These are phyloP conservation scores for Formica exsecta DNA, from an alignment of 1,140 invertebrate genomes.

Conservation along the genomic window DNA sequence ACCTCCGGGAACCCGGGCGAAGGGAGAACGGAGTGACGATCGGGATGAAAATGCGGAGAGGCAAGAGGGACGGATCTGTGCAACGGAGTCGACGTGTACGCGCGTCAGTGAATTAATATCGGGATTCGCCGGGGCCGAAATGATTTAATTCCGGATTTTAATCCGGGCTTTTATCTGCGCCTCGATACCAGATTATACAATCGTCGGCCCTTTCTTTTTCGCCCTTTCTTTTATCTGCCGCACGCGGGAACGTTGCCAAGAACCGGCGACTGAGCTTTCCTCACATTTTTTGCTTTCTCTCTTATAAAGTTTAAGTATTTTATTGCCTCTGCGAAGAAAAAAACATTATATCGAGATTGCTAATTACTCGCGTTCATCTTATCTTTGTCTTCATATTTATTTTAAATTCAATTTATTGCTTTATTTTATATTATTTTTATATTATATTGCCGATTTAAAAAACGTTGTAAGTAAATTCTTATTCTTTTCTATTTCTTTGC, in stretches of 20 bases:
- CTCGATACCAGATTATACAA: slow-evolving; percentile 53
- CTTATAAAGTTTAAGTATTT: neutral
- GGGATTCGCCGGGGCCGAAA: slow-evolving; percentile 32
- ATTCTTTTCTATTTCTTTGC: too few species aligned
- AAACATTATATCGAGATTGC: neutral
- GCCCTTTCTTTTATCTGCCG: slow-evolving; percentile 10
- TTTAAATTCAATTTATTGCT: neutral
- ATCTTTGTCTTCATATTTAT: neutral
- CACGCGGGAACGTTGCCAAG: slow-evolving; percentile 15
- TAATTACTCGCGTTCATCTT: neutral
- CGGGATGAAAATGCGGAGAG: neutral
- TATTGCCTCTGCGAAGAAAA: neutral
- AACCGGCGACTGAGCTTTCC: neutral
- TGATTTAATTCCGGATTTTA: slow-evolving; percentile 61
- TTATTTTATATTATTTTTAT: neutral
- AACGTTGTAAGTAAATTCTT: neutral
- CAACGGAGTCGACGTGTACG: slow-evolving; percentile 44
- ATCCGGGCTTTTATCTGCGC: slow-evolving; percentile 51
- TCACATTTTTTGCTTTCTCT: neutral
- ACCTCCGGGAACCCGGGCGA: slow-evolving; percentile 44
- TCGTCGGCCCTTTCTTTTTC: neutral
- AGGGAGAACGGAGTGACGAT: neutral
- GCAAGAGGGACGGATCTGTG: slow-evolving; percentile 22
- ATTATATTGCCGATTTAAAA: too few species aligned
- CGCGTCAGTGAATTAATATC: slow-evolving; percentile 56